Evolutionary conservation across 2,113 vertebrate genomes (phyloP).

Genomic region (Ochotona princeps): DNA sequence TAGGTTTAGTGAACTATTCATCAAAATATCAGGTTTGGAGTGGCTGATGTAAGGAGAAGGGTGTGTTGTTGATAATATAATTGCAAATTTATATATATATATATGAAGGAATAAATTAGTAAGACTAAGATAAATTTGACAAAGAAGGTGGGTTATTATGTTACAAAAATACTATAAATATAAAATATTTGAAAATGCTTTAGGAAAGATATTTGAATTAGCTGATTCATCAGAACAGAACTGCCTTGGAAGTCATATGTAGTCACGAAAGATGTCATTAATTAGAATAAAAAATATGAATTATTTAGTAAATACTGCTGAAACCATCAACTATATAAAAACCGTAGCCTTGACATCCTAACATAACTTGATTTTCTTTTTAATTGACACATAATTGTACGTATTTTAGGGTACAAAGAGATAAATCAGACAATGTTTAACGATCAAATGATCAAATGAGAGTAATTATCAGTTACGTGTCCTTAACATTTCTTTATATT

Average conservation of each 20-base stretch:
- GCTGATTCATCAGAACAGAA: background rate
- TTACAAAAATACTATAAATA: background rate
- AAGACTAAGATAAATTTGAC: background rate
- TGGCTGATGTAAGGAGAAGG: background rate
- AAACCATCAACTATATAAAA: background rate
- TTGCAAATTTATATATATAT: background rate
- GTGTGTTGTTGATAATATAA: background rate
- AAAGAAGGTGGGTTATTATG: background rate
- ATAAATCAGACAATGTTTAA: too few relatives aligned
- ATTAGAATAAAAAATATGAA: background rate
- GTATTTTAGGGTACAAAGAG: too few relatives aligned
- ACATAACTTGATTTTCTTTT: background rate
- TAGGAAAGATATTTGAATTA: background rate
- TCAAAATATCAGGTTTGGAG: background rate
- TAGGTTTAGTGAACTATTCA: background rate
- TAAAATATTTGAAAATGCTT: constrained; percentile 32
- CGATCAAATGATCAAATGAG: too few relatives aligned
- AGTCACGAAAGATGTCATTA: background rate
- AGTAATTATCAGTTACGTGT: too few relatives aligned
- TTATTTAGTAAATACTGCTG: constrained; percentile 16
- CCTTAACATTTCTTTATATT: too few relatives aligned
- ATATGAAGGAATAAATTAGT: background rate
- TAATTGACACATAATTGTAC: too few relatives aligned
- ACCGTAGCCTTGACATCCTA: background rate
- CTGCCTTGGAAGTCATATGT: background rate